Percentiles rank a stretch among this genome's conserved stretches.
These are phyloP conservation scores for Eolophus roseicapilla DNA, from an alignment of 2,113 vertebrate genomes.

Conservation along the genomic window DNA sequence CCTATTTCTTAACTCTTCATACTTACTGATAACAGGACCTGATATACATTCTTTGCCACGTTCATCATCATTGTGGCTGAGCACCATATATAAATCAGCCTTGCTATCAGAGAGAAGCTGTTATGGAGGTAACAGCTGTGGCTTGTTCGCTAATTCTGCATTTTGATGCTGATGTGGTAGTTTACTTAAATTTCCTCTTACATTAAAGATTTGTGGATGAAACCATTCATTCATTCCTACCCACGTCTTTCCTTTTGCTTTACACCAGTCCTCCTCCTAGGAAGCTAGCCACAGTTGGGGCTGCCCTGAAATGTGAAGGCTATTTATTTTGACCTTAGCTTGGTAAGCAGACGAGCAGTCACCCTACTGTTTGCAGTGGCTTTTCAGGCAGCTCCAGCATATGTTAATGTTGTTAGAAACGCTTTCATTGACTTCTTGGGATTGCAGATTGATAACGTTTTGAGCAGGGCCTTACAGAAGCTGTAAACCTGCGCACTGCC, in stretches of 20 bases:
- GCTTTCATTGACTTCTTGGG: fast-evolving
- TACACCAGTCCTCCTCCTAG: not conserved
- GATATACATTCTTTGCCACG: not conserved
- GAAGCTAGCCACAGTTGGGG: fast-evolving
- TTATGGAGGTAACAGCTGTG: not conserved
- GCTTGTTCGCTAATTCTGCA: not conserved
- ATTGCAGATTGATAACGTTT: not conserved
- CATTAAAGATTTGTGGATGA: not conserved
- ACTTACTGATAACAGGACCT: not conserved
- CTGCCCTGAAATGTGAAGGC: not conserved
- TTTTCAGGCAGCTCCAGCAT: not conserved
- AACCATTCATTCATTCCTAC: not conserved
- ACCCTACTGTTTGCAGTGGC: not conserved
- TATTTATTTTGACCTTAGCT: not conserved
- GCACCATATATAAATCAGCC: not conserved
- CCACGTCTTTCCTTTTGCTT: not conserved
- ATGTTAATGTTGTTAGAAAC: not conserved
- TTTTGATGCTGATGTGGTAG: not conserved
- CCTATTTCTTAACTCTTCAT: not conserved
- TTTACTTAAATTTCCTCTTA: not conserved
- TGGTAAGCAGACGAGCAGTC: not conserved
- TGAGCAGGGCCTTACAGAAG: not conserved
- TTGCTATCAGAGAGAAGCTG: not conserved
- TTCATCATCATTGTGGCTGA: not conserved
- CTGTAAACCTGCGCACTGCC: not conserved